Evolutionary conservation across 2,797 vertebrate genomes (phyloP).

Genomic region (Nothura maculosa): DNA sequence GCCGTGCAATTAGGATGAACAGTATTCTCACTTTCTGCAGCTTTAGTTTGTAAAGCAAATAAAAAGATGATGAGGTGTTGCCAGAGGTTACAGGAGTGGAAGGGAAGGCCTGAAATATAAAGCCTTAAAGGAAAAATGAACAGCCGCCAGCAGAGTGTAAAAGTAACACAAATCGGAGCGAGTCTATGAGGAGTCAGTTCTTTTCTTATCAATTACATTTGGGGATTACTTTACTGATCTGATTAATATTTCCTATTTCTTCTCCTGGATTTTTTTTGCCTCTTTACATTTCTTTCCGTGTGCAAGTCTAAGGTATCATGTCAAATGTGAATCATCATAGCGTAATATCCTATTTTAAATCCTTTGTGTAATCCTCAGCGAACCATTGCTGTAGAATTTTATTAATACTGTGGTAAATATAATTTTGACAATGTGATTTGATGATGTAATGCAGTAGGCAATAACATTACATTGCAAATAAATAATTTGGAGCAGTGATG

Average conservation of each 20-base stretch:
- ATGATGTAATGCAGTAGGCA: neutral
- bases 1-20: neutral
- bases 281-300: neutral
- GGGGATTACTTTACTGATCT: slow-evolving; percentile 17
- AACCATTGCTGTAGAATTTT: neutral
- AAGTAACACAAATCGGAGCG: neutral
- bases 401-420: neutral
- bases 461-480: neutral
- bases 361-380: neutral
- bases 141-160: neutral
- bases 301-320: neutral
- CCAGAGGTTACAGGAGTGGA: neutral
- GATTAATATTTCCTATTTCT: slow-evolving; percentile 27
- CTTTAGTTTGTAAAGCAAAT: neutral
- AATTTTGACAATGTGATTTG: slow-evolving; percentile 6
- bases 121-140: neutral
- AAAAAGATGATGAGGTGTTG: neutral
- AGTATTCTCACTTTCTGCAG: neutral
- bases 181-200: slow-evolving; percentile 24
- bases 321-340: neutral
- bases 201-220: slow-evolving; percentile 3
- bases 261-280: neutral
- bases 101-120: slow-evolving; percentile 13
- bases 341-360: slow-evolving; percentile 23
- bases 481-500: neutral